Evolutionary conservation across 2,888 invertebrate genomes (phyloP).

Genomic region (Pecten maximus): DNA sequence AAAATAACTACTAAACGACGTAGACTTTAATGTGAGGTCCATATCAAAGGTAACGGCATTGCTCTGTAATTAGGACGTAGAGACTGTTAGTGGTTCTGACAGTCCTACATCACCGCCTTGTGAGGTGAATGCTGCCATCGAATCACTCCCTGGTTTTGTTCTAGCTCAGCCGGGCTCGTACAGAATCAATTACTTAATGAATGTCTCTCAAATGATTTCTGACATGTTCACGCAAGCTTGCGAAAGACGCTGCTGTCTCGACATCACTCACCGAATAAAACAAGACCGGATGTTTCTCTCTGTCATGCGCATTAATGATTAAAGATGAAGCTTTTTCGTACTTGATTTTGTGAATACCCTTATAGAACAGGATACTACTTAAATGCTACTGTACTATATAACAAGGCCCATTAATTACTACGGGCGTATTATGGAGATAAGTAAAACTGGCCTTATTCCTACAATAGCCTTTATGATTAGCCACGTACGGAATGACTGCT

Average conservation of each 20-base stretch:
- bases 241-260: background rate
- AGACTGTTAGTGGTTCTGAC: background rate
- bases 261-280: background rate
- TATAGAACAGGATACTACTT: too few relatives aligned
- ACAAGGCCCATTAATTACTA: too few relatives aligned
- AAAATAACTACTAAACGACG: background rate
- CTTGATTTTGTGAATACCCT: too few relatives aligned
- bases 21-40: background rate
- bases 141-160: background rate
- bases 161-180: background rate
- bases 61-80: background rate
- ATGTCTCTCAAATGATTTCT: constrained; percentile 1
- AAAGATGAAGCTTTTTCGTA: too few relatives aligned
- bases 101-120: background rate
- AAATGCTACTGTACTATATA: too few relatives aligned
- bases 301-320: background rate
- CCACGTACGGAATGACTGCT: too few relatives aligned
- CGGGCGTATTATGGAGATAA: too few relatives aligned
- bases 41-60: background rate
- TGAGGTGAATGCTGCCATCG: background rate
- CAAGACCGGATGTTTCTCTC: background rate
- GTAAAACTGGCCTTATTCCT: too few relatives aligned
- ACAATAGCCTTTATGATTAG: too few relatives aligned
- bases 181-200: constrained; percentile 23
- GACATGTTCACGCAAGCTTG: constrained; percentile 22